Conservation (phyloP, 2,113 vertebrate genomes). For the Vombatus ursinus region DNA sequence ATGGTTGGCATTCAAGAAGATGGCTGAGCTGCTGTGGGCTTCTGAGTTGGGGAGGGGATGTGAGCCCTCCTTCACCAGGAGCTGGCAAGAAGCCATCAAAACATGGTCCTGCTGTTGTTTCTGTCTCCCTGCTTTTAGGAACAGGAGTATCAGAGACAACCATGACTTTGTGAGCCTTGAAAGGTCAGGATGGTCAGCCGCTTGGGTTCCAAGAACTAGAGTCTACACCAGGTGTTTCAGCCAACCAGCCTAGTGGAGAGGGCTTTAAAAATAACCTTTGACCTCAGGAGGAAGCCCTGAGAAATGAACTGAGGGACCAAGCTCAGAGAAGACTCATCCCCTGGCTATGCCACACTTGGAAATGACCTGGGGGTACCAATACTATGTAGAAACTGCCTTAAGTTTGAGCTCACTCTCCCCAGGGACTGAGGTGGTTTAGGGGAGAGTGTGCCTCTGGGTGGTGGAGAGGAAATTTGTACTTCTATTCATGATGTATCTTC, state of each 20-base stretch:
- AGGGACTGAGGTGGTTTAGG: neutral
- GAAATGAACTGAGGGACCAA: neutral
- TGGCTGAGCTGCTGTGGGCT: neutral
- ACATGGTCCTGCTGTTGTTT: neutral
- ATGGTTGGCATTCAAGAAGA: neutral
- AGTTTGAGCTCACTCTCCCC: neutral
- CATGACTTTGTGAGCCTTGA: neutral
- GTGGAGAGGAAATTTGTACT: neutral
- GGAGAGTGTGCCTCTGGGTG: neutral
- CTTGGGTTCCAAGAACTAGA: neutral
- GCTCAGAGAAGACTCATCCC: neutral
- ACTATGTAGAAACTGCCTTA: neutral
- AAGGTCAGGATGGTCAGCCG: neutral
- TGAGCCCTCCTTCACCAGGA: neutral
- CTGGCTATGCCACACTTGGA: neutral
- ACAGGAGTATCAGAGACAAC: neutral
- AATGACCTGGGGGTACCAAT: neutral
- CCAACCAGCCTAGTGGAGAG: neutral
- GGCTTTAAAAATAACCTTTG: neutral
- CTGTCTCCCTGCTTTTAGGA: neutral
- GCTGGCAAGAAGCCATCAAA: neutral
- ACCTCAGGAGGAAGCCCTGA: neutral
- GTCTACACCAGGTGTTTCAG: neutral
- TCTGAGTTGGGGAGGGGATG: neutral
- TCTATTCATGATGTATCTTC: neutral